Evolutionary conservation across 2,888 invertebrate species (phyloP), one percentile per base, ranked within the genome.

Genomic region (Pristionchus arcanus): DNA sequence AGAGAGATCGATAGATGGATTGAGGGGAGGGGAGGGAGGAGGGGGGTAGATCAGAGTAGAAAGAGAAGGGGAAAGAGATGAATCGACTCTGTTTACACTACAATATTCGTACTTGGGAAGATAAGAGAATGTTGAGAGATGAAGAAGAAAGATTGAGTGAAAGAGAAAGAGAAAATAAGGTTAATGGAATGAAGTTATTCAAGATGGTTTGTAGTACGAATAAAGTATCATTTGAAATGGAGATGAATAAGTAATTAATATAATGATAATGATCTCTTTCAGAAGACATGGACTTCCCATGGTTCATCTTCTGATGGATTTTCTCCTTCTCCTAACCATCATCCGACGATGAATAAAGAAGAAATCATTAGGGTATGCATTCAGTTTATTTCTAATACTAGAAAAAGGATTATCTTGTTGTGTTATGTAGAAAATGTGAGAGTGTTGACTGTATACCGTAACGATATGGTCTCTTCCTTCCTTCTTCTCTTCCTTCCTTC

Each of bases 1-100:
- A 55, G 84, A 84, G 53, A 55, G 55, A 84, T 49, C 21, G 84
- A 68, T n/a, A 68, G 68, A 68, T 28, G 68, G 28, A 63, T 21
- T 21, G 63, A n/a, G 63, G 63, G n/a, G 15, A 63, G 63, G 28
- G 28, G 71, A 15, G 4, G 9, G 74, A 31, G 28, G 28, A 25
- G 42, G n/a, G 3, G 2, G 21, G 68, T 68, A 68, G 68, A 68
- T 68, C 68, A 68, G 68, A 68, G 68, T 68, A 68, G 68, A 68
- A n/a, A 68, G 28, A 68, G 13, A 28, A 49, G 68, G 31, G 28
- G 31, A 31, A 68, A 68, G 68, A 7, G 31, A 68, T 68, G 68
- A 31, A 31, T 68, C n/a, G 21, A 63, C 63, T 63, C 31, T 68
- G 68, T 68, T 68, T n/a, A 68, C 68, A 28, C 68, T n/a, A 68